Evolutionary conservation across 2,888 invertebrate species (phyloP), one percentile per base, ranked within the genome.

Genomic region (Subacronicta megacephala): DNA sequence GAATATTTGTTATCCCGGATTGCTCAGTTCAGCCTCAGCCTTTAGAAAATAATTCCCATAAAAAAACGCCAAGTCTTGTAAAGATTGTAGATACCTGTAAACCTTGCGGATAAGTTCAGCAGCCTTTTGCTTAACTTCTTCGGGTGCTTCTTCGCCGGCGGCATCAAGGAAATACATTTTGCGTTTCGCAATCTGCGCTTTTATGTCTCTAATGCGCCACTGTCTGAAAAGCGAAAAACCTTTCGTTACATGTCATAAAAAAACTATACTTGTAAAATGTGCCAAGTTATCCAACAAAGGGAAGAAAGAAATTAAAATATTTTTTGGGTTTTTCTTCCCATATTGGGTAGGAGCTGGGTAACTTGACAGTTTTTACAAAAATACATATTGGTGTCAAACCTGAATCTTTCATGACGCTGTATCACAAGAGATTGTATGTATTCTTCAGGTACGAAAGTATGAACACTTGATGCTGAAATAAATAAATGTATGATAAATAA

Each of bases 401-500:
- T 83, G 59, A 69, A 82, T 56, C 85, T 68, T 29, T 85, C 85
- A 10, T 77, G 78, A 1, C 50, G 73, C 46, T 87, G 87, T 46
- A 87, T 83, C 0, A 77, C 18, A 0, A 49, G 13, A 2, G 68
- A 51, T 20, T 83, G 73, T 3, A 74, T 53, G 33, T 36, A 83
- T 2, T 75, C 72, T 38, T 83, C 78, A 1, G 81, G 55, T 9
- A 75, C 60, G 1, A 76, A 15, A 0, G 77, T 72, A 17, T 79
- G 76, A 0, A 69, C 53, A 54, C 80, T 85, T 29, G 68, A 44
- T 0, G 65, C 81, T 81, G 67, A 23, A 77, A 77, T 7, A 44
- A 10, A 26, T 26, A 0, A 26, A 26, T 10, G n/a, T n/a, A n/a
- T n/a, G n/a, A n/a, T n/a, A n/a, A n/a, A n/a, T n/a, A n/a, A n/a